A percentile compares a stretch with the other conserved stretches of the same genome.
Evolutionary conservation across 2,797 vertebrate genomes (phyloP).

Genomic region (Catostomus latipinnis): DNA sequence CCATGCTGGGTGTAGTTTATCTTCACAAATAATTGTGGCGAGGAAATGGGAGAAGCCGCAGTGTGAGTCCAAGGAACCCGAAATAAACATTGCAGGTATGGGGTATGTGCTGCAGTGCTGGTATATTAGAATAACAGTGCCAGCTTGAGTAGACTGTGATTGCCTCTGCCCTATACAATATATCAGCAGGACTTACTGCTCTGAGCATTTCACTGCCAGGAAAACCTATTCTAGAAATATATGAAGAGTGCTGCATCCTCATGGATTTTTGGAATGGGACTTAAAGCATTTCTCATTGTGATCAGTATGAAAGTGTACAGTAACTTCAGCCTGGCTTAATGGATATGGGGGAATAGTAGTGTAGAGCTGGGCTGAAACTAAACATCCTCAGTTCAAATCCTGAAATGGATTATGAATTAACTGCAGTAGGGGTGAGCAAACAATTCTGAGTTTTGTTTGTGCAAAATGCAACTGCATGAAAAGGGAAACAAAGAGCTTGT

Average conservation of each 20-base stretch:
- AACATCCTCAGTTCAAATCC: neutral
- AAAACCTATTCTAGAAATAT: slow-evolving; percentile 8
- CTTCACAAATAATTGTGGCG: slow-evolving; percentile 40
- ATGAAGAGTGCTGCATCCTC: neutral
- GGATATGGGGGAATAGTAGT: neutral
- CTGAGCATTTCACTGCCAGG: neutral
- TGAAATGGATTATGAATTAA: neutral
- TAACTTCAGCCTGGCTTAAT: neutral
- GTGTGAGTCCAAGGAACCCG: slow-evolving; percentile 32
- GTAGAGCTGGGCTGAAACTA: neutral
- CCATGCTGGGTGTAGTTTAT: slow-evolving; percentile 41
- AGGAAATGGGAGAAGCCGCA: slow-evolving; percentile 40
- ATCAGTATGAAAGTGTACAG: neutral
- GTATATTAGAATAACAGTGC: slow-evolving; percentile 53
- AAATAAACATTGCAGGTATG: slow-evolving; percentile 51
- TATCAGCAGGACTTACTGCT: slow-evolving; percentile 5
- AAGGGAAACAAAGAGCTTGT: no score
- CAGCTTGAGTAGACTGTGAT: slow-evolving; percentile 35
- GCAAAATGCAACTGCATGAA: no score
- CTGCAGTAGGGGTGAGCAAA: no score
- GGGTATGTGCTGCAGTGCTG: slow-evolving; percentile 31
- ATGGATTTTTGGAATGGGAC: neutral
- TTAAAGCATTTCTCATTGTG: neutral
- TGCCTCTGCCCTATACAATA: neutral
- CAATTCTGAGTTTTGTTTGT: no score